Evolutionary conservation across 2,888 invertebrate genomes (phyloP).

Genomic region (Girardia tigrina): DNA sequence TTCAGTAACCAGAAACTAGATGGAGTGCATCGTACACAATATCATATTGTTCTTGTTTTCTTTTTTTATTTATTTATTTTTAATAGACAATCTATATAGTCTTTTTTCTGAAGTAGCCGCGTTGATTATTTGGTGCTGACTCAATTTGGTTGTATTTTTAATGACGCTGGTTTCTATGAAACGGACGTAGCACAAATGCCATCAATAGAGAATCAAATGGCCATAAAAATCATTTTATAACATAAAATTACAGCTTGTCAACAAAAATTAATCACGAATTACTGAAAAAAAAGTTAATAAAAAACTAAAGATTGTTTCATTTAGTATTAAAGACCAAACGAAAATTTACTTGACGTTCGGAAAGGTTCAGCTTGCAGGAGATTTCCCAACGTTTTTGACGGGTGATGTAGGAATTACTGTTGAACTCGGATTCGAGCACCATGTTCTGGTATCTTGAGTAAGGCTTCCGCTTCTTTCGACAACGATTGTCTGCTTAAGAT

Average conservation of each 20-base stretch:
- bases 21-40: neutral
- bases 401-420: conserved; percentile 90
- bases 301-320: too few species aligned
- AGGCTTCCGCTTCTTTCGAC: conserved; percentile 80
- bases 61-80: neutral
- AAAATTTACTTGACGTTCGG: conserved; percentile 46
- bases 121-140: neutral
- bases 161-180: neutral
- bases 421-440: conserved; percentile 88
- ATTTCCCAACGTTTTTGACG: conserved; percentile 95
- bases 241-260: neutral
- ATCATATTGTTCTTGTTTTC: neutral
- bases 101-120: neutral
- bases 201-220: neutral
- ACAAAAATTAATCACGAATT: neutral
- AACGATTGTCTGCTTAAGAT: conserved; percentile 35
- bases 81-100: neutral
- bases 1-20: neutral
- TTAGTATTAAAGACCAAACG: too few species aligned
- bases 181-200: neutral
- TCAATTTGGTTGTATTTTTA: neutral
- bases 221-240: neutral
- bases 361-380: conserved; percentile 72
- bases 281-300: too few species aligned
- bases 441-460: conserved; percentile 93